phyloP scores from a whole-genome alignment of 1,140 invertebrate species.

The Drosophila varians region DNA sequence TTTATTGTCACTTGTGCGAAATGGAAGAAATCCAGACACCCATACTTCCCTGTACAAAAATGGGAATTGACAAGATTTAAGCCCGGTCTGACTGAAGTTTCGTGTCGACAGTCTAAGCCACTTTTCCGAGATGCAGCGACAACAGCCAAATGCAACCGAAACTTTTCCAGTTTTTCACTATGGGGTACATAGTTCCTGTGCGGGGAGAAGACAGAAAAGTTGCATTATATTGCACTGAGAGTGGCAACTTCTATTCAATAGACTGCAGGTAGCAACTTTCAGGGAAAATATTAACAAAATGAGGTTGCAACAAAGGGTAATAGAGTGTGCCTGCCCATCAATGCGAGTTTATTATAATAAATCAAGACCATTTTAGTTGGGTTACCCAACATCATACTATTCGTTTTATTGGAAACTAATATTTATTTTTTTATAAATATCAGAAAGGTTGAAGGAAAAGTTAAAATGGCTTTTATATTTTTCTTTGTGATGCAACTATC shows the following conservation, averaged over 20 bases:
- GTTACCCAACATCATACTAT: not conserved
- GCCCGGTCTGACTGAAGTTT: conserved; percentile 56
- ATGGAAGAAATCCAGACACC: conserved; percentile 11
- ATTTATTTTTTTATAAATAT: not conserved
- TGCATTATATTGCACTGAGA: conserved; percentile 8
- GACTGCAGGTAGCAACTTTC: conserved; percentile 34
- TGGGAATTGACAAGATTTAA: conserved; percentile 58
- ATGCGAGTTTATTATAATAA: not conserved
- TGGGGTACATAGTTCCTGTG: not conserved
- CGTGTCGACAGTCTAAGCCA: conserved; percentile 59
- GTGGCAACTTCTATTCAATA: conserved; percentile 42
- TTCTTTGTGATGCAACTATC: conserved; percentile 5
- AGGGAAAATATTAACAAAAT: conserved; percentile 2
- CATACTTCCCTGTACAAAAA: conserved; percentile 20
- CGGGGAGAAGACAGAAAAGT: not conserved
- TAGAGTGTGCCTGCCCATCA: not conserved
- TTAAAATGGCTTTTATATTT: conserved; percentile 9
- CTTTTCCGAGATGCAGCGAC: conserved; percentile 37
- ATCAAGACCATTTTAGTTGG: not conserved
- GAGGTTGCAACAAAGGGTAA: not conserved
- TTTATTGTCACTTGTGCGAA: conserved; percentile 57
- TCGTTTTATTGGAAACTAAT: no score
- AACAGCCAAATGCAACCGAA: conserved; percentile 28
- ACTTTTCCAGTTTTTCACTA: conserved; percentile 20
- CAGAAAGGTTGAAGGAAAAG: not conserved